These are phyloP conservation scores for Ypsolopha sequella DNA, from an alignment of 2,888 invertebrate genomes.

Conservation along the genomic window DNA sequence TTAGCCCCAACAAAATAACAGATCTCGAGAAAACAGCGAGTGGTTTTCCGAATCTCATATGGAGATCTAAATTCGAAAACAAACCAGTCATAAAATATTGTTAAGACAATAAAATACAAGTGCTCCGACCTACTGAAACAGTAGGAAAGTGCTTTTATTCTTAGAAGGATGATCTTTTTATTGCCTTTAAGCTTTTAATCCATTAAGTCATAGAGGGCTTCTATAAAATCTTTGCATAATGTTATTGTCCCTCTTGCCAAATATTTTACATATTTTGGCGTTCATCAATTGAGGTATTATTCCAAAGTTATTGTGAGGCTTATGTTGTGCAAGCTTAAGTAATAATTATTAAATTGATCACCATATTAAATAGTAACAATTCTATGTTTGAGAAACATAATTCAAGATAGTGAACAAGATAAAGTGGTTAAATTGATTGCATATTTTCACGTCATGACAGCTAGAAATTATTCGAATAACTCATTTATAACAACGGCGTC, in stretches of 20 bases:
- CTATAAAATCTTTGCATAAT: no score
- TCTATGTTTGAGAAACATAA: no score
- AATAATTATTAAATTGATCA: no score
- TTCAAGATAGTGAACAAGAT: no score
- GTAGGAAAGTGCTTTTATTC: slow-evolving; percentile 57
- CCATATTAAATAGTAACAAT: no score
- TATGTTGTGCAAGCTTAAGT: no score
- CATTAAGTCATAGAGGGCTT: not conserved
- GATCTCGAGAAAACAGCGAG: not conserved
- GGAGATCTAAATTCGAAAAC: slow-evolving; percentile 58
- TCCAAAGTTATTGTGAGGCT: no score
- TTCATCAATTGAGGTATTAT: no score
- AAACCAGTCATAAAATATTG: slow-evolving; percentile 68
- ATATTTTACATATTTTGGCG: no score
- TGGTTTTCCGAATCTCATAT: slow-evolving; percentile 11
- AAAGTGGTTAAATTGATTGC: no score
- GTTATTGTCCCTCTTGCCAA: no score
- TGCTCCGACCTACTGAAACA: slow-evolving; percentile 55
- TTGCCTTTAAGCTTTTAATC: slow-evolving; percentile 16
- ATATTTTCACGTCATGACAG: not conserved
- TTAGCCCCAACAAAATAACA: not conserved
- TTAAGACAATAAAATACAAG: slow-evolving; percentile 69
- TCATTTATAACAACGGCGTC: not conserved
- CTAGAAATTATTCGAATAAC: not conserved
- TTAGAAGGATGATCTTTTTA: slow-evolving; percentile 55